Conservation (phyloP, 1,140 invertebrate genomes). For the Zaprionus nigranus region DNA sequence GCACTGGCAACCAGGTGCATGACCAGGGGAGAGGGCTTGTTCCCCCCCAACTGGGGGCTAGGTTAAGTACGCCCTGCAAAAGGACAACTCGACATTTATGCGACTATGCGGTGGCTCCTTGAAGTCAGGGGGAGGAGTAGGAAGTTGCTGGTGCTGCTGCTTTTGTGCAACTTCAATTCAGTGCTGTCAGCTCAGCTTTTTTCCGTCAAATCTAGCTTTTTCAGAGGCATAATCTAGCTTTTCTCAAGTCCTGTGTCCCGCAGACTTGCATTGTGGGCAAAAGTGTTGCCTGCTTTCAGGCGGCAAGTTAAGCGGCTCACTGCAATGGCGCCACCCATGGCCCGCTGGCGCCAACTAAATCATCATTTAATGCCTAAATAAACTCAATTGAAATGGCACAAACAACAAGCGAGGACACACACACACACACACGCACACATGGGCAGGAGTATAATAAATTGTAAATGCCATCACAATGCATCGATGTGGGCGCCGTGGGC, state of each 20-base stretch:
- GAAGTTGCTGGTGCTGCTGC: constrained; percentile 1
- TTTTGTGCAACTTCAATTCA: constrained; percentile 22
- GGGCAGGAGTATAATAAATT: constrained; percentile 45
- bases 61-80: constrained; percentile 7
- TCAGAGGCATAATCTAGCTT: too few relatives aligned
- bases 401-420: constrained; percentile 2
- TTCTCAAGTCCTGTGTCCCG: not conserved
- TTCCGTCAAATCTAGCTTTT: too few relatives aligned
- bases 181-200: too few relatives aligned
- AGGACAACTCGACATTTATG: constrained; percentile 71
- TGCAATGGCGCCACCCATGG: constrained; percentile 52
- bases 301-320: constrained; percentile 40
- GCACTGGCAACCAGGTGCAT: not conserved
- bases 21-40: not conserved
- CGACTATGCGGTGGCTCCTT: constrained; percentile 22
- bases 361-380: constrained; percentile 23
- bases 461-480: constrained; percentile 35
- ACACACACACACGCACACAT: constrained; percentile 30
- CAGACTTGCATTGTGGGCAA: constrained; percentile 11
- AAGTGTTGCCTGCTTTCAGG: constrained; percentile 55
- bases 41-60: not conserved
- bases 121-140: not conserved
- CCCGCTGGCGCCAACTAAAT: constrained; percentile 15
- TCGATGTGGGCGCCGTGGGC: constrained; percentile 27
- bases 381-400: constrained; percentile 35